Evolutionary conservation across 1,140 invertebrate genomes (phyloP).

Genomic region (Drosophila setifemur): DNA sequence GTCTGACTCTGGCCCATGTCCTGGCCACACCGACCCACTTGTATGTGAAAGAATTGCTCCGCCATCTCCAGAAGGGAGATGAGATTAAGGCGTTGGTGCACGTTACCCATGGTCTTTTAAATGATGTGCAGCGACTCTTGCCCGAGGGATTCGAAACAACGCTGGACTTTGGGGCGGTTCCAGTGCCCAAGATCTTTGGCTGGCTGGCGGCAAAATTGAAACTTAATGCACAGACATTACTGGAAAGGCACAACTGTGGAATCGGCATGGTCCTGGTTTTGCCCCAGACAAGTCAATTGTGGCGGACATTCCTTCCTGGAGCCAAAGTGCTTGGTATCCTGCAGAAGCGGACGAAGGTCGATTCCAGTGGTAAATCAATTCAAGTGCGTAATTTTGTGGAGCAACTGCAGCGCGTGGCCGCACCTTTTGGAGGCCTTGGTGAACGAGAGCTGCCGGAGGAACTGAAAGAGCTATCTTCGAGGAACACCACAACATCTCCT

Average conservation of each 20-base stretch:
- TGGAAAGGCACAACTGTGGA: conserved; percentile 96
- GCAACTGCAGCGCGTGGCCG: conserved; percentile 35
- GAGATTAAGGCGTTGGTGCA: conserved; percentile 94
- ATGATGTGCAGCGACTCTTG: conserved; percentile 94
- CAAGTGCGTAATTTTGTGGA: conserved; percentile 71
- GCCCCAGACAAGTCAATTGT: conserved; percentile 47
- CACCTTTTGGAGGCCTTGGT: conserved; percentile 46
- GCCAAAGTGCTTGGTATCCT: conserved; percentile 71
- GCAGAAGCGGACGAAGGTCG: conserved; percentile 8
- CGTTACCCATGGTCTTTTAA: conserved; percentile 95
- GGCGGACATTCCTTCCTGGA: conserved; percentile 50
- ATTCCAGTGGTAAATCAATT: background rate
- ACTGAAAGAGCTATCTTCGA: background rate
- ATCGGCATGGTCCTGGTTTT: conserved; percentile 93
- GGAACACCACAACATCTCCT: background rate
- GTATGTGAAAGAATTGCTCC: conserved; percentile 91
- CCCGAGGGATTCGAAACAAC: conserved; percentile 86
- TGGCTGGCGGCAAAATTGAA: conserved; percentile 86
- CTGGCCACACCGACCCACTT: conserved; percentile 94
- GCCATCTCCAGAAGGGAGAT: conserved; percentile 87
- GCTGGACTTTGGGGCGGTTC: conserved; percentile 90
- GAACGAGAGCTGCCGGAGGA: conserved; percentile 9
- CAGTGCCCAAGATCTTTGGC: conserved; percentile 87
- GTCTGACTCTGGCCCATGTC: conserved; percentile 84
- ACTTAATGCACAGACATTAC: conserved; percentile 89